Evolutionary conservation across 1,140 invertebrate species (phyloP).

Genomic region (Caenorhabditis briggsae): DNA sequence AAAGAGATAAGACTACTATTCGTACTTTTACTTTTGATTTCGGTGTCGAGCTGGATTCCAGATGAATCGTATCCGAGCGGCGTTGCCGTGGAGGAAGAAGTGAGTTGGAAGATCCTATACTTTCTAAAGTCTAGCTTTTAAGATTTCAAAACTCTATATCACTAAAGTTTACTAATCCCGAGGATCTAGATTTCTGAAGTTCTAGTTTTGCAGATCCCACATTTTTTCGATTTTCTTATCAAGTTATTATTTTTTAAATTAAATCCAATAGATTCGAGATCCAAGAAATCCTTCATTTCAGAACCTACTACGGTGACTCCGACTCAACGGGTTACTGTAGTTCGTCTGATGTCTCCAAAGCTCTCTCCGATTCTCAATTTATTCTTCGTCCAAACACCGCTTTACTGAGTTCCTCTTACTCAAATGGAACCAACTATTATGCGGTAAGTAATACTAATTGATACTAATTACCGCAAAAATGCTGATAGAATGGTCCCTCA

Average conservation of each 20-base stretch:
- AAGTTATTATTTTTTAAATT: no score
- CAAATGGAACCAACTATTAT: slow-evolving; percentile 38
- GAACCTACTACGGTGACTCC: slow-evolving; percentile 33
- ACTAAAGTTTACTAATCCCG: no score
- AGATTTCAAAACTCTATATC: neutral
- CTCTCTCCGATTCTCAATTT: slow-evolving; percentile 40
- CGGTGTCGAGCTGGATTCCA: neutral
- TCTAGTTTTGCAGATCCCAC: no score
- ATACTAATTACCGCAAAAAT: no score
- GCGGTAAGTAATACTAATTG: neutral
- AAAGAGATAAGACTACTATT: no score
- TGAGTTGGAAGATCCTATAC: neutral
- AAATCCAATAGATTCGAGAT: neutral
- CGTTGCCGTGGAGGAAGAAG: slow-evolving; percentile 44
- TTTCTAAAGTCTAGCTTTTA: neutral
- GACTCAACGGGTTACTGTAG: slow-evolving; percentile 29
- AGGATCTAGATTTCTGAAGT: no score
- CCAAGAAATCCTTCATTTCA: neutral
- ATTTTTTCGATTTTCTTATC: no score
- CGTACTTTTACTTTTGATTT: no score
- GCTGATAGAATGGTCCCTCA: no score
- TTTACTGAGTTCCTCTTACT: slow-evolving; percentile 4
- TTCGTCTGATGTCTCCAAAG: slow-evolving; percentile 30
- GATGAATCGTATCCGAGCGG: slow-evolving; percentile 39
- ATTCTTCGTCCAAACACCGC: slow-evolving; percentile 26